A percentile compares a stretch with the other conserved stretches of the same genome.
Evolutionary conservation across 2,797 vertebrate species (phyloP).

Genomic region (Triplophysa bombifrons): DNA sequence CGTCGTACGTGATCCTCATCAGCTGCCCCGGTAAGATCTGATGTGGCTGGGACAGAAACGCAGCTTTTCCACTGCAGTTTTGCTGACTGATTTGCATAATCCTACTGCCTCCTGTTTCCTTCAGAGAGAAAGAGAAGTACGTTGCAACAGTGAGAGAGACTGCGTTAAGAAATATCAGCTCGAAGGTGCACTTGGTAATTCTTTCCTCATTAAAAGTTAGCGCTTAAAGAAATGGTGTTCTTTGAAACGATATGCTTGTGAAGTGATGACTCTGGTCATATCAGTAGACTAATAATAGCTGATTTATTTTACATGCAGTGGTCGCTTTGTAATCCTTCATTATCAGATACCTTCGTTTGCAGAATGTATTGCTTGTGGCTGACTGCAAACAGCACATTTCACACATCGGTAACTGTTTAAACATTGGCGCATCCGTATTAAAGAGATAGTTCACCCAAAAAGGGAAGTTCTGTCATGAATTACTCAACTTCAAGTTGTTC

Average conservation of each 20-base stretch:
- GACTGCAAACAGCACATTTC: no score
- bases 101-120: conserved; percentile 41
- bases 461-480: no score
- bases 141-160: conserved; percentile 5
- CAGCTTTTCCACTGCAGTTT: conserved; percentile 45
- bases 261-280: neutral
- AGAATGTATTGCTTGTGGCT: no score
- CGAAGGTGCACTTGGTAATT: neutral
- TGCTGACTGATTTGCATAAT: conserved; percentile 43
- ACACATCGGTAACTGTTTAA: no score
- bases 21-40: conserved; percentile 31
- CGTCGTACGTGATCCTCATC: conserved; percentile 31
- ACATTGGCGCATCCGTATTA: no score
- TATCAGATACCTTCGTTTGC: neutral
- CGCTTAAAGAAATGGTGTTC: neutral
- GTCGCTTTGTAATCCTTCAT: neutral
- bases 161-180: neutral
- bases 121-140: conserved; percentile 15
- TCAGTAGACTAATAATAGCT: neutral
- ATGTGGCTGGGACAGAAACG: conserved; percentile 31
- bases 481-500: no score
- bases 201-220: neutral
- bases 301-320: no score
- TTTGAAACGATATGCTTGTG: neutral
- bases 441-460: no score